These are phyloP conservation scores for Terebella lapidaria DNA, from an alignment of 2,888 invertebrate species.

Conservation along the genomic window DNA sequence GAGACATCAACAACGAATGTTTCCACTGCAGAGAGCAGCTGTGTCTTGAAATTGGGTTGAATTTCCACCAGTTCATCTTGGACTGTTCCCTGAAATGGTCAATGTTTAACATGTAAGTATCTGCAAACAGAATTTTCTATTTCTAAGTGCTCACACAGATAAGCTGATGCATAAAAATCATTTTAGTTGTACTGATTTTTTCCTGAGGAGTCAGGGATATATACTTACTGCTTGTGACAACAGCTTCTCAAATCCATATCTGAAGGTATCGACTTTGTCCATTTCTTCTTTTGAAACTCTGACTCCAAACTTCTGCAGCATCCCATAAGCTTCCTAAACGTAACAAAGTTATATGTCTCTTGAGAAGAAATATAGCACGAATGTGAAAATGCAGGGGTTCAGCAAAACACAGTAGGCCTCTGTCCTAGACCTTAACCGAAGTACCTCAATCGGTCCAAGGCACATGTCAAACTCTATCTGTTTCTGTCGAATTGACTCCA, in stretches of 20 bases:
- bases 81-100: constrained; percentile 51
- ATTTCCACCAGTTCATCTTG: constrained; percentile 69
- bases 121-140: too few species aligned
- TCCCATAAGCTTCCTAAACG: constrained; percentile 65
- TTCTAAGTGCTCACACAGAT: too few species aligned
- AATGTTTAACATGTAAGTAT: background rate
- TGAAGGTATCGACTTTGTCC: constrained; percentile 72
- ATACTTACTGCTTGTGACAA: constrained; percentile 62
- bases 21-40: constrained; percentile 60
- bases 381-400: too few species aligned
- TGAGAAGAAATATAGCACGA: too few species aligned
- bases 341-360: background rate
- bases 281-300: constrained; percentile 72
- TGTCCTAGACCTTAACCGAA: too few species aligned
- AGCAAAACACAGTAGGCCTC: too few species aligned
- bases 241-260: constrained; percentile 74
- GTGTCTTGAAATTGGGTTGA: constrained; percentile 70
- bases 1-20: constrained; percentile 60
- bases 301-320: constrained; percentile 59
- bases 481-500: constrained; percentile 70
- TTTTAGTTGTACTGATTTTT: too few species aligned
- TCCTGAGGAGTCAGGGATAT: too few species aligned
- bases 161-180: too few species aligned
- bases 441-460: constrained; percentile 66
- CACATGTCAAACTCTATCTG: constrained; percentile 65